phyloP scores from a whole-genome alignment of 2,113 vertebrate genomes.

The Lucifuga dentata region DNA sequence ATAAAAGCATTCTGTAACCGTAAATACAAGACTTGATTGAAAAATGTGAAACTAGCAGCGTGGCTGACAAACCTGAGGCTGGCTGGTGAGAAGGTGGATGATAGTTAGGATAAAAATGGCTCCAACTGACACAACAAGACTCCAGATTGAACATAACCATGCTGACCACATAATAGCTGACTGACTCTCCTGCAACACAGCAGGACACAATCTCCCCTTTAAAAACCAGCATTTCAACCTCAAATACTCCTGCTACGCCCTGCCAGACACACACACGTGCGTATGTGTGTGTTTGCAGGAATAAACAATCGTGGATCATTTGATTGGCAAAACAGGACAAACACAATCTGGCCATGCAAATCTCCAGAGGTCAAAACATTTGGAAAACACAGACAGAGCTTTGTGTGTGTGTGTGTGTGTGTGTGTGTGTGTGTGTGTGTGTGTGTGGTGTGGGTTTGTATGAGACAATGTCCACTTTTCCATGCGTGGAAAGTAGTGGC shows the following conservation, averaged over 20 bases:
- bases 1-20: not conserved
- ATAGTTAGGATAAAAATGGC: constrained; percentile 57
- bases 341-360: constrained; percentile 75
- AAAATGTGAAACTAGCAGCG: not conserved
- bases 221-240: constrained; percentile 7
- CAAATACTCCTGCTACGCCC: constrained; percentile 1
- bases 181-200: constrained; percentile 3
- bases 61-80: constrained; percentile 51
- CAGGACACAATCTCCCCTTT: not conserved
- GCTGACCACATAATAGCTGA: constrained; percentile 59
- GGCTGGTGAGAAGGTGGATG: constrained; percentile 58
- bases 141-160: constrained; percentile 65
- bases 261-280: constrained; percentile 23
- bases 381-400: constrained; percentile 17
- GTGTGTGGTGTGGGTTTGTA: too few species aligned
- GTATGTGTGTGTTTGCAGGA: constrained; percentile 3
- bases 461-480: too few species aligned
- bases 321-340: constrained; percentile 74
- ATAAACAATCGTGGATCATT: constrained; percentile 65
- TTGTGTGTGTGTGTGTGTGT: not conserved
- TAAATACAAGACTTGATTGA: not conserved
- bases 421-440: constrained; percentile 4
- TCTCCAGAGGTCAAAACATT: constrained; percentile 31
- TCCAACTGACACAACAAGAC: constrained; percentile 59
- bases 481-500: too few species aligned